Base-by-base conservation (phyloP, 2,797 vertebrate species). In the Mus spretus region DNA sequence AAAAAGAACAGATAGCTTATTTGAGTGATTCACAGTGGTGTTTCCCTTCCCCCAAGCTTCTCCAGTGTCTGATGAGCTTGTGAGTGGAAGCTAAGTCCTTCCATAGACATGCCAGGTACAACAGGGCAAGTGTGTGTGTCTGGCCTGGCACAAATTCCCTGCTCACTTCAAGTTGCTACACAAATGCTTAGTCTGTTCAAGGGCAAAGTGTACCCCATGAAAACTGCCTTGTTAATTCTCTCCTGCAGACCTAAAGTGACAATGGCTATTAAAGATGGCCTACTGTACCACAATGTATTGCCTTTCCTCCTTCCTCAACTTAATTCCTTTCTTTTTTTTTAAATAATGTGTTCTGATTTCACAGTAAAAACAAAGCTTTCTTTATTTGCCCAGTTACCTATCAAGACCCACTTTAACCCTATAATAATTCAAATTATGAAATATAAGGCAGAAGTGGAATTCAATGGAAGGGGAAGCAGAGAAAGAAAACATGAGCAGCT, bases 251-350 rank as follows among this genome's bases (percentile, higher is more conserved):
- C 14, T n/a, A 90, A 82, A 70, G 34, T 78, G 15, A 85, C 20
- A 50, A 72, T 12, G 26, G 44, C 57, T 17, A 6, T 82, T 78
- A 78, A 14, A 80, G 59, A 78, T 63, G 50, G 88, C 47, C 67
- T 72, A 57, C 44, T 47, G 31, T 7, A 8, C 26, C 9, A 50
- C 79, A 80, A 85, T 89, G 67, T 59, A 19, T 20, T 53, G 65
- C 0, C n/a, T 53, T n/a, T 24, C 0, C 24, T 9, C 50, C 50
- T 40, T 3, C 50, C 24, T 65, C 28, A 24, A 40, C 50, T 34
- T 37, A 94, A 90, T 90, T 78, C 40, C 7, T 88, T 79, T 90
- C 61, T 89, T 17, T 93, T 63, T 34, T 96, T 7, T n/a, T n/a
- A n/a, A 91, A 88, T n/a, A 57, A 81, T 83, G 57, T 70, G 81